Base-by-base conservation (phyloP, 2,797 vertebrate species). In the Glyptemys insculpta region DNA sequence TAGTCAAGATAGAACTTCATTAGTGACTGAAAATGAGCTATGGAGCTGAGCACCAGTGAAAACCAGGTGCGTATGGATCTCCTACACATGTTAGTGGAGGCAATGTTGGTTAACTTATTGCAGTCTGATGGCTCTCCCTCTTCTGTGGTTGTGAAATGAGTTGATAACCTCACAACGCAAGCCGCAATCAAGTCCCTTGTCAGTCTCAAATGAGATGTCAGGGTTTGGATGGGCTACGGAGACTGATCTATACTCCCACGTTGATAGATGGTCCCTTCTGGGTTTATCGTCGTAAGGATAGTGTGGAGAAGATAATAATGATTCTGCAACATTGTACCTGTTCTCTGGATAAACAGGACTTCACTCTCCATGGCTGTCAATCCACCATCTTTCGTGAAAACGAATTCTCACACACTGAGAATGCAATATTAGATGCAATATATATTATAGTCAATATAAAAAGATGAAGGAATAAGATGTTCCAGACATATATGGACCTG, bases 401-500 rank as follows among this genome's bases (percentile, higher is more conserved):
- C 54, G 47, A 65, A 54, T 95, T 95, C 50, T 92, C 29, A 10
- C 47, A 27, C 27, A 2, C 1, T 9, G 53, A 56, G 83, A 49
- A 85, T 93, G 83, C 1, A 2, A 76, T 62, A 68, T 37, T 82
- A 62, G 47, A 89, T 86, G 41, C 44, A 74, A 5, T 19, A 29
- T 25, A 53, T n/a, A 31, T 49, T 18, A 2, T 37, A 91, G 81
- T 81, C 91, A 94, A 68, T 29, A 49, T 16, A 62, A 94, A 93
- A 89, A 92, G 83, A 88, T 78, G 89, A 72, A 81, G 65, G 21
- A 90, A 87, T 82, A 86, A 97, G 89, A 94, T 29, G 1, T 54
- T 89, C 89, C 89, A 95, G 94, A 94, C 57, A 81, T 79, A 53
- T n/a, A 87, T 85, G 80, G 86, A 81, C 90, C 44, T 92, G 94